Conservation (phyloP, 2,113 vertebrate species). For the Plecotus auritus region DNA sequence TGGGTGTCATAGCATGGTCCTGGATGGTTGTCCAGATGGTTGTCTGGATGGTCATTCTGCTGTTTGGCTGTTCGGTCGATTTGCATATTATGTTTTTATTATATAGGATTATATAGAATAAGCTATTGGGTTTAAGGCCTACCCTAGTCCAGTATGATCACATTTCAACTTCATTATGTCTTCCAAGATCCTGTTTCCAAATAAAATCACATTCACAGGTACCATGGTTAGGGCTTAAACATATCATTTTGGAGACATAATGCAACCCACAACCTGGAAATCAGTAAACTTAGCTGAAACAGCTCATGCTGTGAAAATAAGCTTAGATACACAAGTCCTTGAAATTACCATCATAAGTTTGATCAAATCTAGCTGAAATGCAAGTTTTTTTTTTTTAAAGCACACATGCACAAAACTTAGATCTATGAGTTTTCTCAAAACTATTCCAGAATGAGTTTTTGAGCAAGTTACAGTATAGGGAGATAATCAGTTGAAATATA, state of each 20-base stretch:
- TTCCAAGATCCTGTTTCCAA: background rate
- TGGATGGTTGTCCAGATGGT: no score
- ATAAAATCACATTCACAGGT: background rate
- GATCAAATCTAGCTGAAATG: background rate
- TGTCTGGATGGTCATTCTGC: no score
- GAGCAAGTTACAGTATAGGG: background rate
- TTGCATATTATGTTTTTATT: no score
- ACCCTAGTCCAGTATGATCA: background rate
- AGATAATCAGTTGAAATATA: background rate
- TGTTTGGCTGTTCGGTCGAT: no score
- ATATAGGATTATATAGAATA: no score
- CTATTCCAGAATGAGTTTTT: slow-evolving; percentile 5
- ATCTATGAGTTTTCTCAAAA: background rate
- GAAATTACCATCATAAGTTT: background rate
- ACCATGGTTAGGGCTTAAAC: background rate
- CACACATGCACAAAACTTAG: background rate
- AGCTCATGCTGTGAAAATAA: background rate
- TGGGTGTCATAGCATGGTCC: no score
- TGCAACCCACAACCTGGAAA: background rate
- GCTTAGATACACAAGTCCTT: background rate
- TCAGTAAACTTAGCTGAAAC: background rate
- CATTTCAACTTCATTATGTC: background rate
- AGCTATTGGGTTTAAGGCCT: background rate
- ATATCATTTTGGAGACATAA: background rate
- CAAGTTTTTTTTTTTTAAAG: background rate